Evolutionary conservation across 1,140 invertebrate species (phyloP).

Genomic region (Drosophila setifemur): DNA sequence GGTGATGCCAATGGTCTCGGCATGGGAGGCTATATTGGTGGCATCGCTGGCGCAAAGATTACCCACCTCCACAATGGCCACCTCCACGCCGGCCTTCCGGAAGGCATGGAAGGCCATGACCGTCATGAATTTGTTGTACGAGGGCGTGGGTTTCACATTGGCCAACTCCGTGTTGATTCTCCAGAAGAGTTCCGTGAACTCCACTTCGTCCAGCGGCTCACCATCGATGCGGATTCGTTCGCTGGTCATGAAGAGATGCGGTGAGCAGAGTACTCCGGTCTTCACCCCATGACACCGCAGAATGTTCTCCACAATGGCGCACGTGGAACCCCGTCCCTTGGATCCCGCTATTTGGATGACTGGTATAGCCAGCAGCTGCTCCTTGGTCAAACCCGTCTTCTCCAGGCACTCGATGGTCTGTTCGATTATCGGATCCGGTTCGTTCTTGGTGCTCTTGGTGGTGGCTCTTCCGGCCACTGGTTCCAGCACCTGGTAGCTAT

Average conservation of each 20-base stretch:
- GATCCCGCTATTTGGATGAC: conserved; percentile 65
- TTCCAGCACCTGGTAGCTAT: conserved; percentile 46
- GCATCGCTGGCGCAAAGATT: conserved; percentile 97
- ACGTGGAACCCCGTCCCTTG: conserved; percentile 89
- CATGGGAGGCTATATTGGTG: conserved; percentile 94
- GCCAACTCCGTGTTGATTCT: conserved; percentile 86
- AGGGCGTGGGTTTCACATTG: conserved; percentile 89
- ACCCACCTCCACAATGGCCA: conserved; percentile 98
- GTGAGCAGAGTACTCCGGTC: conserved; percentile 98
- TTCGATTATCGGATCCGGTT: conserved; percentile 36
- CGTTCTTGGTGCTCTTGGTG: not conserved
- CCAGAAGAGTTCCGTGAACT: conserved; percentile 93
- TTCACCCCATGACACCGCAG: conserved; percentile 91
- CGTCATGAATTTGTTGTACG: conserved; percentile 97
- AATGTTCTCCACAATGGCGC: conserved; percentile 95
- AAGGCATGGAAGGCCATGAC: conserved; percentile 96
- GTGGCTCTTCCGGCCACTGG: conserved; percentile 6
- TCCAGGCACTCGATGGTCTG: conserved; percentile 51
- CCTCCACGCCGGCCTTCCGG: conserved; percentile 92
- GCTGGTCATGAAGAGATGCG: conserved; percentile 95
- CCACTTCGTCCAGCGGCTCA: conserved; percentile 86
- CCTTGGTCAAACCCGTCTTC: conserved; percentile 22
- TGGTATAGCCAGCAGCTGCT: conserved; percentile 38
- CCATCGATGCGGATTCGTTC: conserved; percentile 97
- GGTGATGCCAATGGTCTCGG: conserved; percentile 91